These are phyloP conservation scores for Danaus plexippus DNA, from an alignment of 1,140 invertebrate species.

Conservation along the genomic window DNA sequence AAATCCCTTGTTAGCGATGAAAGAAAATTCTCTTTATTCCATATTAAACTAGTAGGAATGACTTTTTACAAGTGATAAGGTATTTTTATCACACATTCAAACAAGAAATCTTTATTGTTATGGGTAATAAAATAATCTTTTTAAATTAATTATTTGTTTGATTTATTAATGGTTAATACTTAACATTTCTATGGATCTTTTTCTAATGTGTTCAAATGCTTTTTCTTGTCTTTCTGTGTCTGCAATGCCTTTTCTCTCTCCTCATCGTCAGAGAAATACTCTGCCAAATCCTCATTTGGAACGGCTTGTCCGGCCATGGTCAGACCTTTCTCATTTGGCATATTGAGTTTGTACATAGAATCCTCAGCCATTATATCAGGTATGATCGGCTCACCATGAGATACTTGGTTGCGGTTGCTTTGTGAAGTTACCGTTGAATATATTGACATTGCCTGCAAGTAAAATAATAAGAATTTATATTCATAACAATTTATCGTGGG, in stretches of 20 bases:
- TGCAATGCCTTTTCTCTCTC: slow-evolving; percentile 56
- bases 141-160: slow-evolving; percentile 26
- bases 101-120: not conserved
- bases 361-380: slow-evolving; percentile 42
- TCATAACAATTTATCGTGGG: not conserved
- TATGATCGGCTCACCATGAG: slow-evolving; percentile 32
- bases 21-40: no score
- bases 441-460: slow-evolving; percentile 77
- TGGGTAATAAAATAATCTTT: not conserved
- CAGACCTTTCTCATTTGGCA: slow-evolving; percentile 43
- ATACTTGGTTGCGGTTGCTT: slow-evolving; percentile 35
- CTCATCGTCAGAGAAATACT: slow-evolving; percentile 68
- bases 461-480: not conserved
- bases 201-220: slow-evolving; percentile 37
- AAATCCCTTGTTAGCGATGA: no score
- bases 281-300: slow-evolving; percentile 42
- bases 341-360: slow-evolving; percentile 43
- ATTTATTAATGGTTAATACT: slow-evolving; percentile 39
- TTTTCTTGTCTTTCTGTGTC: slow-evolving; percentile 48
- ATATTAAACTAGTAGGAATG: no score
- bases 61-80: not conserved
- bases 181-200: slow-evolving; percentile 48
- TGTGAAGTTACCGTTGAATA: slow-evolving; percentile 76
- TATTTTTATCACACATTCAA: slow-evolving; percentile 5
- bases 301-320: slow-evolving; percentile 43